A percentile compares a stretch with the other conserved stretches of the same genome.
These are phyloP conservation scores for Megalops atlanticus DNA, from an alignment of 2,113 vertebrate genomes.

Conservation along the genomic window DNA sequence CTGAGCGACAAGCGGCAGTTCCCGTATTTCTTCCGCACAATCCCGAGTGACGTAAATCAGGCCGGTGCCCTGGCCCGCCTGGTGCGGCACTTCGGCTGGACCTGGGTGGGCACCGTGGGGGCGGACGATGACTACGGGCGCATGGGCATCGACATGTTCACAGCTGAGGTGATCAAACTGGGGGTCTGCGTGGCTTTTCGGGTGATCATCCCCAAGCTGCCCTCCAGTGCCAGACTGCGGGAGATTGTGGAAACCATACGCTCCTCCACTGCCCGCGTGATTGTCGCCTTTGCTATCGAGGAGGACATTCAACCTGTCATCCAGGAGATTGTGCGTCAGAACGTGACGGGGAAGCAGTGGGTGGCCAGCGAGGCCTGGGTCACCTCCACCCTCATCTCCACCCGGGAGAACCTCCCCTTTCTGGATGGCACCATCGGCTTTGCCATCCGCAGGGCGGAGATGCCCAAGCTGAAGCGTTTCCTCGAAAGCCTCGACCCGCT, in stretches of 20 bases:
- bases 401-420: slow-evolving; percentile 36
- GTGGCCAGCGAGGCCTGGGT: slow-evolving; percentile 59
- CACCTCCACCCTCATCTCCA: slow-evolving; percentile 51
- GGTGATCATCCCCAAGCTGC: slow-evolving; percentile 46
- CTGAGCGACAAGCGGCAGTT: slow-evolving; percentile 55
- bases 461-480: slow-evolving; percentile 43
- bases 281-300: slow-evolving; percentile 53
- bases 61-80: slow-evolving; percentile 51
- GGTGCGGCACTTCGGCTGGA: slow-evolving; percentile 56
- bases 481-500: slow-evolving; percentile 42
- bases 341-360: slow-evolving; percentile 55
- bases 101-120: slow-evolving; percentile 57
- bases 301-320: slow-evolving; percentile 53
- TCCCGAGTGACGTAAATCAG: slow-evolving; percentile 57
- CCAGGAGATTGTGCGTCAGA: slow-evolving; percentile 51
- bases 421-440: slow-evolving; percentile 54
- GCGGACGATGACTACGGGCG: slow-evolving; percentile 50
- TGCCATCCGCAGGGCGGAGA: slow-evolving; percentile 46
- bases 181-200: slow-evolving; percentile 54
- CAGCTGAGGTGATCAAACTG: slow-evolving; percentile 37
- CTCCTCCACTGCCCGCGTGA: slow-evolving; percentile 46
- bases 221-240: slow-evolving; percentile 37
- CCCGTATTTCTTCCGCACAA: slow-evolving; percentile 59
- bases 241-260: slow-evolving; percentile 47
- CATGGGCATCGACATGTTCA: slow-evolving; percentile 52